A percentile compares a stretch with the other conserved stretches of the same genome.
phyloP scores from a whole-genome alignment of 2,113 vertebrate genomes.

The Crotalus horridus region DNA sequence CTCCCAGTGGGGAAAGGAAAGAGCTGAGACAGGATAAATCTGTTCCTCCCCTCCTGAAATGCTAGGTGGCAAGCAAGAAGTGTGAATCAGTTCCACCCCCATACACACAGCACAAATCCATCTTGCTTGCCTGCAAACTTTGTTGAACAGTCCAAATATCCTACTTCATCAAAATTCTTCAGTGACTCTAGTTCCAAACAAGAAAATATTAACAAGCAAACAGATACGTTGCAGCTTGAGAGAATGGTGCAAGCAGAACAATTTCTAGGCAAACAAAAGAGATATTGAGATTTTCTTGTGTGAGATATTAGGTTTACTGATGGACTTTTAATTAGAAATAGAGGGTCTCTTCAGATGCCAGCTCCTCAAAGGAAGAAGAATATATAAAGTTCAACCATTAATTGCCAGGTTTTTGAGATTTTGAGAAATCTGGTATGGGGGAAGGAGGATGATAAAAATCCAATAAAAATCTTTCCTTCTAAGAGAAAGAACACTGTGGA shows the following conservation, averaged over 20 bases:
- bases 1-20: background rate
- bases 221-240: background rate
- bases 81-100: background rate
- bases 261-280: background rate
- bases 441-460: background rate
- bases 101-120: background rate
- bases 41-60: background rate
- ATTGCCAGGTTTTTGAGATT: background rate
- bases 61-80: background rate
- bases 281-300: background rate
- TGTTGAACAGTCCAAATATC: background rate
- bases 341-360: background rate
- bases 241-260: background rate
- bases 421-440: background rate
- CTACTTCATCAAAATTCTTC: background rate
- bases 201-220: background rate
- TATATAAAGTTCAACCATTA: background rate
- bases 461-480: background rate
- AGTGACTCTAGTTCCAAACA: background rate
- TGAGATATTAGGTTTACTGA: background rate
- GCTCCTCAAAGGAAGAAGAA: background rate
- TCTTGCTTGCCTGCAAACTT: background rate
- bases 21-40: background rate
- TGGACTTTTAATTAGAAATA: background rate
- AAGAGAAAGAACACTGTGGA: background rate